Percentiles rank a stretch among this genome's conserved stretches.
Conservation (phyloP, 2,113 vertebrate genomes). For the Alces alces region DNA sequence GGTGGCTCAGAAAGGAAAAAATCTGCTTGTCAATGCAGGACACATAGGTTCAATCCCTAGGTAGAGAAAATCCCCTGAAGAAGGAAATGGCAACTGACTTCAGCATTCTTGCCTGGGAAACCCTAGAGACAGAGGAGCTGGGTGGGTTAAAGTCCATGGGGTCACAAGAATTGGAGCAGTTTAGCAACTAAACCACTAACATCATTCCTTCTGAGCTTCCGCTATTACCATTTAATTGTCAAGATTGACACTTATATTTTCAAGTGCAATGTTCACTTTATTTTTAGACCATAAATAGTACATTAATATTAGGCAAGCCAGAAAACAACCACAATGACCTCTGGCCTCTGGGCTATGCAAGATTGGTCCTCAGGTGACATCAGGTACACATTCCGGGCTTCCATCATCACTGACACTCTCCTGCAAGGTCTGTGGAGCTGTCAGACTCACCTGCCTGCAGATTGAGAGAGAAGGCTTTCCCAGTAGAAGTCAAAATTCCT, state of each 20-base stretch:
- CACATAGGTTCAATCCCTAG: too few species aligned
- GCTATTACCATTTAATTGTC: background rate
- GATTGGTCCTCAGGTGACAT: too few species aligned
- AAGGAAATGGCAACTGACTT: too few species aligned
- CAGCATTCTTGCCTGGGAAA: too few species aligned
- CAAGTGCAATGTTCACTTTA: background rate
- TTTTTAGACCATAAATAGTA: background rate
- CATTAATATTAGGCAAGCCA: background rate
- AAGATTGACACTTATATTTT: background rate
- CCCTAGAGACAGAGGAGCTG: too few species aligned
- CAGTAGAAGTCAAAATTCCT: background rate
- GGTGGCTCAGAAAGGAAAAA: too few species aligned
- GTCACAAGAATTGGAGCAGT: too few species aligned
- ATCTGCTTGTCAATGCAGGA: too few species aligned
- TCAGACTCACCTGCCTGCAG: background rate
- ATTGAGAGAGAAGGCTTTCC: background rate
- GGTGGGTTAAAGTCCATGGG: too few species aligned
- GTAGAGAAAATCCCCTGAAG: too few species aligned
- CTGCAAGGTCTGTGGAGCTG: background rate
- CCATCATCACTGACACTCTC: background rate
- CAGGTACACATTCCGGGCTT: background rate
- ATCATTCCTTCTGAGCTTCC: background rate
- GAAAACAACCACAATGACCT: background rate
- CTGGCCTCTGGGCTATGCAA: background rate
- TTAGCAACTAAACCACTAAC: too few species aligned